Evolutionary conservation across 2,888 invertebrate species (phyloP), one percentile per base, ranked within the genome.

Genomic region (Himalopsyche tibetana): DNA sequence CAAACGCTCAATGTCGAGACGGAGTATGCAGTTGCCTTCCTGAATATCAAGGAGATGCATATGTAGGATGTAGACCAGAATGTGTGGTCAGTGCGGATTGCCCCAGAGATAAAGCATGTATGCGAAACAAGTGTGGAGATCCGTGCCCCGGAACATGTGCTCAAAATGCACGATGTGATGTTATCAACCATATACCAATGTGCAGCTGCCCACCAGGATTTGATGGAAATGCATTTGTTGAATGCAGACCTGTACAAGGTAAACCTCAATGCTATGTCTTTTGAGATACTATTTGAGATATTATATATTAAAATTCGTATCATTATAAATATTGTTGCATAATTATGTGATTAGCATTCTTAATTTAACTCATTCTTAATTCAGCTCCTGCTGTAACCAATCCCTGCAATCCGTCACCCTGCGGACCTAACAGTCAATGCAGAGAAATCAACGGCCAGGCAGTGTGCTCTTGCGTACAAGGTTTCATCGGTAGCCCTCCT

Each of bases 61-160:
- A 95, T 89, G 91, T 93, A 45, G 95, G 95, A 38, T 97, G 97
- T 90, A 94, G 95, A 88, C 97, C 96, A 1, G 96, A 97, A 92
- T 97, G 97, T 90, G 93, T 96, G 36, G 93, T 95, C 19, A 97
- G 95, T 90, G 94, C 94, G 83, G 97, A 97, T 89, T 97, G 97
- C 90, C 90, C 94, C 0, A 89, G 93, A 86, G 93, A 95, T 89
- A 95, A 93, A 89, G 95, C 96, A 83, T 98, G 97, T 90, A 93
- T 95, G 69, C 94, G 94, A 89, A 95, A 95, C 90, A 96, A 96
- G 91, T 97, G 97, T 90, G 90, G 92, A 8, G 95, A 97, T 90
- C 96, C 97, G 19, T 97, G 96, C 89, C 94, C 94, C 42, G 95
- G 95, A 89, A 95, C 94, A 81, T 95, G 97, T 91, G 96, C 96